Percentiles rank a stretch among this genome's conserved stretches.
phyloP scores from a whole-genome alignment of 2,888 invertebrate species.

The Barypeithes pellucidus region DNA sequence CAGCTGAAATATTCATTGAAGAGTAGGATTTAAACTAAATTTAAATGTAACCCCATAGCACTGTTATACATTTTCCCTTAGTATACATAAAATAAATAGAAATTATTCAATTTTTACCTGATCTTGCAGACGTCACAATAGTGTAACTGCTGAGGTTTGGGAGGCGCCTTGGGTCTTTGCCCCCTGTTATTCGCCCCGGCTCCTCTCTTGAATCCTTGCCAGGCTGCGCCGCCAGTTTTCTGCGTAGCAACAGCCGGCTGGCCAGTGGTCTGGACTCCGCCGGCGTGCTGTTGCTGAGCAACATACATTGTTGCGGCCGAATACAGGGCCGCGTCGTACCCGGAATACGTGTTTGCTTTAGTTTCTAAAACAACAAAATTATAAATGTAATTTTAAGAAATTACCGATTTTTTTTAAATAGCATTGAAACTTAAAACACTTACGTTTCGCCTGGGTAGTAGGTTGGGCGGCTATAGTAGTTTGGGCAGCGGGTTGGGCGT shows the following conservation, averaged over 20 bases:
- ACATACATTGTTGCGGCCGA: constrained; percentile 97
- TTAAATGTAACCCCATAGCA: too few species aligned
- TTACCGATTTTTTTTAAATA: background rate
- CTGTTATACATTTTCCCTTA: too few species aligned
- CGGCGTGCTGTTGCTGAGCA: constrained; percentile 80
- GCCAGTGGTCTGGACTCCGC: constrained; percentile 68
- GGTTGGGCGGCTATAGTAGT: constrained; percentile 75
- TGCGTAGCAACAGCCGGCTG: constrained; percentile 76
- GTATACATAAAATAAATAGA: background rate
- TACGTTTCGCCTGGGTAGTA: constrained; percentile 75
- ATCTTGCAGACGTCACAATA: constrained; percentile 99
- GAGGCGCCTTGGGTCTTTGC: constrained; percentile 84
- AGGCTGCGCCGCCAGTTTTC: constrained; percentile 71
- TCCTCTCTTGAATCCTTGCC: constrained; percentile 77
- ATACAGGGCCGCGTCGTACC: constrained; percentile 96
- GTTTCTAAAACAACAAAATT: constrained; percentile 4
- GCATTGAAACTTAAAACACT: too few species aligned
- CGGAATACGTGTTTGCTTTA: constrained; percentile 81
- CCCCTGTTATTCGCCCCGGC: constrained; percentile 71
- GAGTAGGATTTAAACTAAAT: too few species aligned
- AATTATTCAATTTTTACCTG: constrained; percentile 75
- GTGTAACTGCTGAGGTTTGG: constrained; percentile 94
- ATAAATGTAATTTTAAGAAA: too few species aligned
- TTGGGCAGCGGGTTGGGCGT: constrained; percentile 73
- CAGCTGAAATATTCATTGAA: constrained; percentile 61